Conservation (phyloP, 2,113 vertebrate genomes). For the Silurus meridionalis region DNA sequence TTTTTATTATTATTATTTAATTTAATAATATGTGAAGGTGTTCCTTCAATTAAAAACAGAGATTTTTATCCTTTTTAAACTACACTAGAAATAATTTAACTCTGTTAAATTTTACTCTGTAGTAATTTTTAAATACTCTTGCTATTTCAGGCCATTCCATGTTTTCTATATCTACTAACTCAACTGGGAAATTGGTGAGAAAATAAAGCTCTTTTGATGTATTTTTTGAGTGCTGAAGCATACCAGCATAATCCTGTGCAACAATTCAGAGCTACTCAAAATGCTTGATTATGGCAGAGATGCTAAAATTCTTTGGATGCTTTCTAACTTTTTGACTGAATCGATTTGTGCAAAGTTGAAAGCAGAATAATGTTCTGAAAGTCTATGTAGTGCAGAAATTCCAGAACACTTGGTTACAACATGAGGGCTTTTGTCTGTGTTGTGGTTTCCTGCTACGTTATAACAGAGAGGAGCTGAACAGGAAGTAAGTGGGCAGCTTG, state of each 20-base stretch:
- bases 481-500: conserved; percentile 56
- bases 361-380: background rate
- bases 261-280: background rate
- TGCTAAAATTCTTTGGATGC: background rate
- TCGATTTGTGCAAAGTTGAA: background rate
- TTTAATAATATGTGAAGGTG: no score
- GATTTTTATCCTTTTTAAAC: no score
- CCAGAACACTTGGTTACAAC: background rate
- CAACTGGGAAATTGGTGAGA: background rate
- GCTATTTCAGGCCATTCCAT: background rate
- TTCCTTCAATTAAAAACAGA: no score
- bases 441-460: conserved; percentile 49
- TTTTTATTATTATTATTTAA: no score
- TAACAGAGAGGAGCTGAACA: conserved; percentile 47
- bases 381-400: background rate
- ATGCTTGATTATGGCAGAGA: background rate
- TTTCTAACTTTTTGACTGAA: background rate
- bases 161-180: background rate
- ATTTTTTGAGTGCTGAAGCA: background rate
- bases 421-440: conserved; percentile 30
- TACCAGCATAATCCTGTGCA: background rate
- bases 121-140: no score
- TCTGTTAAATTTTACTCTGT: no score
- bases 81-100: no score
- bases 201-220: background rate